Evolutionary conservation across 1,140 invertebrate genomes (phyloP), one percentile per base, ranked within the genome.

Genomic region (Apis florea): DNA sequence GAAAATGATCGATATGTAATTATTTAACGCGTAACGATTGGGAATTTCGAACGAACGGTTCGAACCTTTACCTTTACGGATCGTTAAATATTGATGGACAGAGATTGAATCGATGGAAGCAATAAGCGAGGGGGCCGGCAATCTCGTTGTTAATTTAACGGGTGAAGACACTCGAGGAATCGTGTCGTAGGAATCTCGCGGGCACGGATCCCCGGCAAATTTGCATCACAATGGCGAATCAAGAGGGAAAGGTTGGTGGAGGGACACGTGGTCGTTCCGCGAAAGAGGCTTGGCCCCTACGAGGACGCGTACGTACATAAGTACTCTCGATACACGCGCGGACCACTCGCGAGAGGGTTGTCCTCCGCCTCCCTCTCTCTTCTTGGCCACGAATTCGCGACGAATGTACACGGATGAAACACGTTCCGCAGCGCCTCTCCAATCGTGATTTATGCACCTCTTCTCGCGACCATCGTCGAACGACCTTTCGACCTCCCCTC

Each of bases 181-280:
- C 54, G 63, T 53, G 21, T 68, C 54, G 79, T 31, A 83, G 84
- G 77, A 78, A 85, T 85, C 51, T 76, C 61, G 56, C 61, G 70
- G 21, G 31, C 67, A 79, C 74, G 82, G 66, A 85, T 80, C 68
- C 53, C n/a, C 59, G 75, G 17, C 59, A 51, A 70, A 90, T 90
- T 90, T 90, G 88, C 89, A 90, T 90, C 82, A 90, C 89, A 90
- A 90, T 90, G 84, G 82, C 81, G 83, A 89, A 90, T 90, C 89
- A 86, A 89, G 83, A 49, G 73, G 79, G n/a, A 53, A 61, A 59
- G 61, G 66, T 31, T 54, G 75, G 47, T 6, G 74, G 51, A 63
- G 51, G 51, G 17, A 87, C 82, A 74, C 70, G 84, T 86, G 64
- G 69, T 49, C 56, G 83, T 88, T 86, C 84, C 53, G 61, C 84